Evolutionary conservation across 1,140 invertebrate species (phyloP), one percentile per base, ranked within the genome.

Genomic region (Megathymus violae): DNA sequence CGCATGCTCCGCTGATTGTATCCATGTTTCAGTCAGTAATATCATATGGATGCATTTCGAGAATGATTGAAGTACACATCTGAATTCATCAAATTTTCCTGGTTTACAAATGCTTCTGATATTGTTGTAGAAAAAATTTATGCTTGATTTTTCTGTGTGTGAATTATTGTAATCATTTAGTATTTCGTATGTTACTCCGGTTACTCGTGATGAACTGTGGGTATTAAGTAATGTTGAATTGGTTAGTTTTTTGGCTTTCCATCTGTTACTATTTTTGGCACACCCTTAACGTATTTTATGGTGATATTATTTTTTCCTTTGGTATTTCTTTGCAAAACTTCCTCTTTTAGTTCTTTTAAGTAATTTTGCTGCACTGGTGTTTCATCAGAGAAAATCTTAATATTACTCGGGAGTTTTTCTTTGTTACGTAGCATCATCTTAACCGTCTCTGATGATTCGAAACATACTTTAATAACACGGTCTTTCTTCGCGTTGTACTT

Each of bases 351-450:
- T 1, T 11, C 38, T n/a, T 66, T 10, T 16, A 68, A 17, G 36
- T 48, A 69, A 10, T 22, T 17, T 43, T 38, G 56, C 64, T 67
- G 67, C 6, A 22, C 19, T 25, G 64, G 61, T 6, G 70, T 76
- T 64, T 76, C 67, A 22, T 76, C 70, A 0, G 54, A 58, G 31
- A 62, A 70, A 22, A 76, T 43, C 44, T 61, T 46, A 25, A 73
- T 60, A 17, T 62, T 62, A 1, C 66, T 41, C 1, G 62, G 19
- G 6, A 70, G 4, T 51, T 70, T 76, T 0, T 38, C 5, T 48
- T 66, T 74, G 38, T 68, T 71, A 0, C 56, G 25, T 11, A 78
- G 10, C 7, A 71, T 6, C 1, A 38, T 5, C 50, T 67, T 67
- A 0, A 47, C 16, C 6, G 10, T 59, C 6, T 66, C 59, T 1